A percentile compares a stretch with the other conserved stretches of the same genome.
Evolutionary conservation across 2,113 vertebrate species (phyloP).

Genomic region (Ptilonorhynchus violaceus): DNA sequence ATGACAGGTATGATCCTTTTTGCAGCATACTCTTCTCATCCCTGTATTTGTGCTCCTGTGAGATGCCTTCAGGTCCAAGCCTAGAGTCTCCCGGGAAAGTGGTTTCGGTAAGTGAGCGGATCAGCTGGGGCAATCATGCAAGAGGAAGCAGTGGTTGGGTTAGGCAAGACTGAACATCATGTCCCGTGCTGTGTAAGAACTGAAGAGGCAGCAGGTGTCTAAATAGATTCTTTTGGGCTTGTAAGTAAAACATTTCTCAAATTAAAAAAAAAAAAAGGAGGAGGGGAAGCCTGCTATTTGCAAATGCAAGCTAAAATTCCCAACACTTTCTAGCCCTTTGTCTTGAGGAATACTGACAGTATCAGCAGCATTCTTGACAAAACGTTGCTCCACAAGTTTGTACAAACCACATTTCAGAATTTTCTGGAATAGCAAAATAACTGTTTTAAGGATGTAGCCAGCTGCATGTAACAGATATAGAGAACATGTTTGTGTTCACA

Average conservation of each 20-base stretch:
- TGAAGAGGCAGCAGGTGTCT: neutral
- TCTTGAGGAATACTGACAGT: neutral
- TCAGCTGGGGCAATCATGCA: neutral
- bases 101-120: rapidly evolving
- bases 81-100: neutral
- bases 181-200: neutral
- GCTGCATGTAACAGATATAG: neutral
- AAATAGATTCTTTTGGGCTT: neutral
- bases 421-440: neutral
- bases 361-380: neutral
- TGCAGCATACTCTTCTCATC: neutral
- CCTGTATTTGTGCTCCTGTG: neutral
- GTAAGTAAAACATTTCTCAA: neutral
- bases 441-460: neutral
- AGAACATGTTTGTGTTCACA: neutral
- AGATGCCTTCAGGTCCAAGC: neutral
- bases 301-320: neutral
- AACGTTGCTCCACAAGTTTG: neutral
- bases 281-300: neutral
- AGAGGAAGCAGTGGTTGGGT: neutral
- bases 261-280: neutral
- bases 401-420: neutral
- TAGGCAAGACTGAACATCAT: neutral
- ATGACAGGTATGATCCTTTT: neutral
- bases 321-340: neutral